Base-by-base conservation (phyloP, 2,113 vertebrate species). In the Hyla sarda region DNA sequence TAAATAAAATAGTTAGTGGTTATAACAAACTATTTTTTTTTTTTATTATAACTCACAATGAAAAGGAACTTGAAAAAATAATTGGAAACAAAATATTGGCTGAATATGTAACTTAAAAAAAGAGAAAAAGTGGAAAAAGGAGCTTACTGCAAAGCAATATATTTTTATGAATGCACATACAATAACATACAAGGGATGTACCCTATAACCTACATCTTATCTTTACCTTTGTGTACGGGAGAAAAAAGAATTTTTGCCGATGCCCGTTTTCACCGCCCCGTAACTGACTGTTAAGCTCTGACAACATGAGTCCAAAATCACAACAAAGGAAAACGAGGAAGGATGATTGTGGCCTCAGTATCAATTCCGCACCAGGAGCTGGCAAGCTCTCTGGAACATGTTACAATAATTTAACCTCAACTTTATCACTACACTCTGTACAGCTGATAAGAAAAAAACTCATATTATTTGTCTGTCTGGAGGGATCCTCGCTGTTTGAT, bases 361-460 rank as follows among this genome's bases (percentile, higher is more conserved):
- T 73, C 28, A 56, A n/a, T 56, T 37, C 30, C 73, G n/a, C 71
- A 60, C 19, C 56, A 54, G 32, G 69, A 8, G 52, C 48, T 41
- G 48, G 71, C 34, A 19, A 30, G 34, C 52, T 56, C 37, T 84
- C 82, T 75, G 34, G 23, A 74, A 71, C 82, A 74, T 58, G 82
- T 45, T 58, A 74, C 82, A 84, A 58, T 84, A 84, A 84, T 84
- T 75, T 74, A 84, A 84, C 69, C 69, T 84, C 69, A 58, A 50
- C 34, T 34, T 74, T 56, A 84, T 84, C 71, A 54, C 82, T 74
- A 28, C 50, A 37, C 58, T 77, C 41, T 50, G 45, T 48, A 76
- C 56, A 50, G 83, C 83, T 65, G 72, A 76, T 84, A 84, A 84
- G 72, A 34, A 65, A 47, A 73, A 60, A 76, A 77, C 32, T 76